A percentile compares a stretch with the other conserved stretches of the same genome.
Conservation (phyloP, 2,113 vertebrate genomes). For the Brachyistius frenatus region DNA sequence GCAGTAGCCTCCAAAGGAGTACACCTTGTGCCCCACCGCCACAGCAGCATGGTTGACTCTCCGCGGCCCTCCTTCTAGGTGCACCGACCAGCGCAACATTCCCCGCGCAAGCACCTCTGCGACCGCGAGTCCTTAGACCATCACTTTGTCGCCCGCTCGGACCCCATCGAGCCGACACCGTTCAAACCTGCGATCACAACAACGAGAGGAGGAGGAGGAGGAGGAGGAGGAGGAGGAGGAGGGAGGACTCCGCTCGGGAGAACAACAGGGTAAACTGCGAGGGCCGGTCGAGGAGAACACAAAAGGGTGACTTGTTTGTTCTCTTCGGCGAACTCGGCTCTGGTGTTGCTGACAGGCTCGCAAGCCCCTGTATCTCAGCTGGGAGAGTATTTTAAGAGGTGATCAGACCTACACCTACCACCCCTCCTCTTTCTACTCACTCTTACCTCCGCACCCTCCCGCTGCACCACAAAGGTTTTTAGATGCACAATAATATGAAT, state of each 20-base stretch:
- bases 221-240: no score
- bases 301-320: conserved; percentile 47
- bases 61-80: conserved; percentile 97
- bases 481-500: conserved; percentile 38
- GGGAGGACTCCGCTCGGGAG: conserved; percentile 12
- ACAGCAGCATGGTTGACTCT: conserved; percentile 99
- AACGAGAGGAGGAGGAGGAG: no score
- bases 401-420: conserved; percentile 68
- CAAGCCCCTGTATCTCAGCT: conserved; percentile 62
- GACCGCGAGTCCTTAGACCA: conserved; percentile 72
- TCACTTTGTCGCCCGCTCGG: conserved; percentile 64
- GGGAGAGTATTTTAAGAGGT: conserved; percentile 77
- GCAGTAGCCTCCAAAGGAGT: conserved; percentile 98
- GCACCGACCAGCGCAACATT: conserved; percentile 99
- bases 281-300: conserved; percentile 13
- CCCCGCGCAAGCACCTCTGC: conserved; percentile 79
- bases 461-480: conserved; percentile 11
- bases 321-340: conserved; percentile 36
- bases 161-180: conserved; percentile 63
- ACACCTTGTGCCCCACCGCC: conserved; percentile 96
- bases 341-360: conserved; percentile 62
- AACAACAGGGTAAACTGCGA: conserved; percentile 24
- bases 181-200: conserved; percentile 52
- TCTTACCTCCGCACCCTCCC: conserved; percentile 33
- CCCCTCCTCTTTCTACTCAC: conserved; percentile 49